Percentiles rank a stretch among this genome's conserved stretches.
phyloP scores from a whole-genome alignment of 2,113 vertebrate genomes.

The Axis porcinus region DNA sequence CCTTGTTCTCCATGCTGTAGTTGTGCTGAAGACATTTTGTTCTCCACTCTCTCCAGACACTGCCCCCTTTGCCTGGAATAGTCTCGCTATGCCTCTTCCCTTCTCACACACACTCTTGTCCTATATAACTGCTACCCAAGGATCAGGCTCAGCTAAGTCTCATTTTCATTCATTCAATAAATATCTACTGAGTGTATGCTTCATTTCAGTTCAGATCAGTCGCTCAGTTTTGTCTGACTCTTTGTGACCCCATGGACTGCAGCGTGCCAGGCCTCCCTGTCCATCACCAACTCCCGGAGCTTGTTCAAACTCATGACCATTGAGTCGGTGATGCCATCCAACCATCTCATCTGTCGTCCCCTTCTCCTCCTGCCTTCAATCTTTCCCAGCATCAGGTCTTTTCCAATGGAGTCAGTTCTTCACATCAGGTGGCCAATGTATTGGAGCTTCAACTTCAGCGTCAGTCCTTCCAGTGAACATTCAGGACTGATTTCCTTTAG shows the following conservation, averaged over 20 bases:
- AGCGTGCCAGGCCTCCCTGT: not conserved
- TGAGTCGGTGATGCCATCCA: not conserved
- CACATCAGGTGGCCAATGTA: not conserved
- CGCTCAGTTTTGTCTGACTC: not conserved
- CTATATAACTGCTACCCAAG: not conserved
- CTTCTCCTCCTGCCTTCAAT: not conserved
- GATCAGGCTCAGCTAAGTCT: not conserved
- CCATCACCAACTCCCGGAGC: not conserved
- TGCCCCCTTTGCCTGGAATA: not conserved
- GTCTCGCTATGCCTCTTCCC: no score
- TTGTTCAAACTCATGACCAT: not conserved
- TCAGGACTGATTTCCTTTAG: not conserved
- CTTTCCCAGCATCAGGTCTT: not conserved
- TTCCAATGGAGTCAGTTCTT: not conserved
- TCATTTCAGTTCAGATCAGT: not conserved
- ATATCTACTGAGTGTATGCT: not conserved
- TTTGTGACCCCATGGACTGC: not conserved
- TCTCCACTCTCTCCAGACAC: not conserved
- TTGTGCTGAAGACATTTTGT: not conserved
- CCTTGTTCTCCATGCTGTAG: not conserved
- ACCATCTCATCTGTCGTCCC: not conserved
- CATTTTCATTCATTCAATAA: not conserved
- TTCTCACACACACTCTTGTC: not conserved
- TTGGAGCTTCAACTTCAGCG: fast-evolving
- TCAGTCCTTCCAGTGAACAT: not conserved